Base-by-base conservation (phyloP, 2,113 vertebrate genomes). In the Strix aluco region DNA sequence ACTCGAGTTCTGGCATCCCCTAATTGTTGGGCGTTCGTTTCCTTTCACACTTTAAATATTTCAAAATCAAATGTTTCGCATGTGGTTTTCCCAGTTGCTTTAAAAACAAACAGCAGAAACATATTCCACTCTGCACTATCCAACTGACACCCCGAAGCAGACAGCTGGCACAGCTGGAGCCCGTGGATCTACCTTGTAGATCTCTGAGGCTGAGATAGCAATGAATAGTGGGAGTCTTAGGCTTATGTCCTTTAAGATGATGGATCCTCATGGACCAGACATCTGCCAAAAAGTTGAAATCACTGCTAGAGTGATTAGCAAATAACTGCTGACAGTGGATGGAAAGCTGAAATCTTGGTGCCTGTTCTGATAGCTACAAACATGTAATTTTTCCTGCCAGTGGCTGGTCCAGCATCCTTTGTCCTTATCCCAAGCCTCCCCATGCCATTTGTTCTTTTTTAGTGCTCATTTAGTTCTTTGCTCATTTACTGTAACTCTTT, bases 1-100 rank as follows among this genome's bases (percentile, higher is more conserved):
- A 63, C 52, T 91, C 0, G 0, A 67, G 18, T 52, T 92, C 65
- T 96, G 87, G 49, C 78, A 57, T 85, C 19, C 20, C 21, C 22
- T 75, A 36, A 49, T 49, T 75, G 34, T 42, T 84, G 65, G 69
- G 30, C 11, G 3, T 91, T 89, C 1, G 0, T 89, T 96, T 57
- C 29, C 34, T 88, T 95, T 93, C 85, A 82, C 86, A 42, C 65
- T 67, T 91, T 6, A 59, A 46, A 63, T 81, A 46, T 84, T 88
- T 92, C 69, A 65, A 94, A 74, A 55, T 61, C 21, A 51, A 79
- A 55, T 87, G 65, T 74, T 84, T 70, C 65, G 34, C 13, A 8
- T 20, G 3, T 61, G 21, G 26, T 62, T 89, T 97, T 81, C 29
- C 3, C 9, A 55, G 42, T 54, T 62, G 27, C 59, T 95, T 81